Evolutionary conservation across 2,113 vertebrate genomes (phyloP).

Genomic region (Dromiciops gliroides): DNA sequence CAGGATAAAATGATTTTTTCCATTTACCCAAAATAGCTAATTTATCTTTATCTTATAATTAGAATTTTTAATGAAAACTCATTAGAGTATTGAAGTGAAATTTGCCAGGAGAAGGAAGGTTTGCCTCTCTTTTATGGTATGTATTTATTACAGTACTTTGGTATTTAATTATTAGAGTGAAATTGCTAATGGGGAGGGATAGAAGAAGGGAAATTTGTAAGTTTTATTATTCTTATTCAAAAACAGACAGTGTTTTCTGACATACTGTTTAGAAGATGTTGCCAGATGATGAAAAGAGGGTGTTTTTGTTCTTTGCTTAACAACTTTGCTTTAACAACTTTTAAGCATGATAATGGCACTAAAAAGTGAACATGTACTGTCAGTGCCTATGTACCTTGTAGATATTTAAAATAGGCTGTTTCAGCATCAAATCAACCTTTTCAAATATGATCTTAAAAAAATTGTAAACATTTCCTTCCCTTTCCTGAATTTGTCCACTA

Average conservation of each 20-base stretch:
- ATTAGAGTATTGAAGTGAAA: no score
- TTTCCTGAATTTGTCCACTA: not conserved
- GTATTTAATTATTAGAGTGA: no score
- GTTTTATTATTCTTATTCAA: not conserved
- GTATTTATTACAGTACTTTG: no score
- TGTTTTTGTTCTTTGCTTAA: not conserved
- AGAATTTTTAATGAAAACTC: no score
- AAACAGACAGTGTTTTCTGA: not conserved
- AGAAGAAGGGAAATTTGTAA: no score
- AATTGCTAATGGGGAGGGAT: no score
- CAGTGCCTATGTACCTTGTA: not conserved
- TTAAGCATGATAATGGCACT: not conserved
- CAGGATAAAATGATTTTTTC: no score
- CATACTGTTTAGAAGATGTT: not conserved
- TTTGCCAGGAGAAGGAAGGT: no score
- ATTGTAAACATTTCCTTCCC: not conserved
- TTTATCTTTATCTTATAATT: no score
- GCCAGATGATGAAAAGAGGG: not conserved
- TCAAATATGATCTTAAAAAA: not conserved
- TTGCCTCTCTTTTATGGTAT: no score
- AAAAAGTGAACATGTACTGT: not conserved
- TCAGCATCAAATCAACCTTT: not conserved
- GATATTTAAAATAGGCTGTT: not conserved
- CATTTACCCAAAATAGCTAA: no score
- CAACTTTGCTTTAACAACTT: not conserved